Conservation (phyloP, 2,113 vertebrate genomes). For the Philantomba maxwellii region DNA sequence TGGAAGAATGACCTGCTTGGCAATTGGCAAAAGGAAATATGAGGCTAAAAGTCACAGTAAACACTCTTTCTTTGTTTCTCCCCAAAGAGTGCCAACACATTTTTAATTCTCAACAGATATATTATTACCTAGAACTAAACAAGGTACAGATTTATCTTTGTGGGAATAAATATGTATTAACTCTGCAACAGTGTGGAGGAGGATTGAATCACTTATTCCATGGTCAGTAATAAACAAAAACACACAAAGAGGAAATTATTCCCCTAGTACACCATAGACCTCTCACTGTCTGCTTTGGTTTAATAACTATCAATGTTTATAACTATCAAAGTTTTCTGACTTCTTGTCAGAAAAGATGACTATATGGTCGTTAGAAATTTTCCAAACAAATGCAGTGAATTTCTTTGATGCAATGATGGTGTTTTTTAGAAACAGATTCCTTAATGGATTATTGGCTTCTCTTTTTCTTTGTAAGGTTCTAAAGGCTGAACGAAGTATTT, state of each 20-base stretch:
- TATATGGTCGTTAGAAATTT: not conserved
- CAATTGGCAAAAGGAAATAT: conserved; percentile 23
- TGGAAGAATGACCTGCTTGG: not conserved
- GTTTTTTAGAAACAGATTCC: conserved; percentile 33
- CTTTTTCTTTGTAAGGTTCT: conserved; percentile 42
- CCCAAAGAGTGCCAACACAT: conserved; percentile 59
- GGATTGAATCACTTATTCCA: conserved; percentile 35
- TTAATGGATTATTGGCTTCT: conserved; percentile 37
- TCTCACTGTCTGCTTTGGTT: conserved; percentile 57
- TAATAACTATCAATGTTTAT: conserved; percentile 57
- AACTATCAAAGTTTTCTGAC: conserved; percentile 58
- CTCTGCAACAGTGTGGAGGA: conserved; percentile 33
- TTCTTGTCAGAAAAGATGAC: conserved; percentile 40
- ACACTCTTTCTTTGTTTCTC: conserved; percentile 54
- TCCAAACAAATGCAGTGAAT: conserved; percentile 38
- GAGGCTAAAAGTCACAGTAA: conserved; percentile 62
- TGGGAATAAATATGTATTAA: conserved; percentile 33
- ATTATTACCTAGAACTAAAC: conserved; percentile 67
- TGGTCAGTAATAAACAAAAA: conserved; percentile 52
- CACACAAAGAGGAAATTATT: conserved; percentile 49
- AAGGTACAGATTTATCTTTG: conserved; percentile 68
- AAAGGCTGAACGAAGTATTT: conserved; percentile 45
- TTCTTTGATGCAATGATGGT: conserved; percentile 51
- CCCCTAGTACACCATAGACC: not conserved
- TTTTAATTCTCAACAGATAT: conserved; percentile 73